These are phyloP conservation scores for Schizothorax lantsangensis DNA, from an alignment of 2,797 vertebrate species.

Conservation along the genomic window DNA sequence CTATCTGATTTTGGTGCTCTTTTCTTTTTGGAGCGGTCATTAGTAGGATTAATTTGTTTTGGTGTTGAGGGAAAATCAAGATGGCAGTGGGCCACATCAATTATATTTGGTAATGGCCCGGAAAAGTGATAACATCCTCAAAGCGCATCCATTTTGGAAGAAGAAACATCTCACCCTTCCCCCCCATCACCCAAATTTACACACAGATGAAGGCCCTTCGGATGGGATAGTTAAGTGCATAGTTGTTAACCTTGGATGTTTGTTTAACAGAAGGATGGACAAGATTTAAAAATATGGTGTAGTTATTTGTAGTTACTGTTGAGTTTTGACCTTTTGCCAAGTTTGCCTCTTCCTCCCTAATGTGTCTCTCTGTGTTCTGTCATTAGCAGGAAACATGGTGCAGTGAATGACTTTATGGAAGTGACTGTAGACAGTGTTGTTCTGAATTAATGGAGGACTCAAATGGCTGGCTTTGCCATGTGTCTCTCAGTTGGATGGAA, in stretches of 20 bases:
- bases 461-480: constrained; percentile 45
- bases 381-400: constrained; percentile 22
- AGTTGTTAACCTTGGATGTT: constrained; percentile 21
- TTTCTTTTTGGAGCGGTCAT: constrained; percentile 60
- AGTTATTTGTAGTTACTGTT: constrained; percentile 19
- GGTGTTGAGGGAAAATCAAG: constrained; percentile 46
- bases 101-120: constrained; percentile 69
- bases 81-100: constrained; percentile 60
- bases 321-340: neutral
- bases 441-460: constrained; percentile 40
- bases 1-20: constrained; percentile 43
- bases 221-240: neutral
- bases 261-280: neutral
- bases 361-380: constrained; percentile 31
- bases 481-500: constrained; percentile 60
- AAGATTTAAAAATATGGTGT: neutral
- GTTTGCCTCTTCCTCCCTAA: neutral
- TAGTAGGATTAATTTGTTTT: constrained; percentile 62
- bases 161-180: neutral
- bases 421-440: constrained; percentile 31
- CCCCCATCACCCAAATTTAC: neutral
- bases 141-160: constrained; percentile 25
- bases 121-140: constrained; percentile 62
- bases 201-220: neutral
- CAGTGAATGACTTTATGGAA: constrained; percentile 17